Evolutionary conservation across 2,113 vertebrate genomes (phyloP), one percentile per base, ranked within the genome.

Genomic region (Cichladusa arquata): DNA sequence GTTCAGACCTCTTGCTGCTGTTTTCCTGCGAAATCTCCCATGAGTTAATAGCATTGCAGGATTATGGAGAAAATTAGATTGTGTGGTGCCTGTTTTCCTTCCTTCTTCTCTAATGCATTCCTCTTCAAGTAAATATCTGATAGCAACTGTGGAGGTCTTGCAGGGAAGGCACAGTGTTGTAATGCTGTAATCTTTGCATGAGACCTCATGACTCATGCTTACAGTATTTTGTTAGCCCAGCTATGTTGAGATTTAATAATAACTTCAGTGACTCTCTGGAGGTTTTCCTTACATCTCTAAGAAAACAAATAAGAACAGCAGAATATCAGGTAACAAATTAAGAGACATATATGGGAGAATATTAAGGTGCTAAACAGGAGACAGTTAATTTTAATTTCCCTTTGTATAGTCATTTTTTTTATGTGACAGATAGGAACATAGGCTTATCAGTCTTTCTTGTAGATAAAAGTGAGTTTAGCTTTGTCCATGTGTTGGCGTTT

Each of bases 181-280:
- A 71, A 89, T 38, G n/a, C 69, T 71, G 67, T 88, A 74, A 61
- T 91, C 91, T 65, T 79, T 57, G 50, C 42, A 2, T 24, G 67
- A 81, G 88, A 34, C 76, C 54, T 93, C 62, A 45, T 95, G 93
- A 85, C 85, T 95, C 88, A 90, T 22, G 33, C 67, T 91, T 45
- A 47, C 15, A 34, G 67, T 80, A 86, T 84, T 72, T 85, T 85
- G 34, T 31, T 78, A 53, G 13, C 31, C 18, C 1, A 10, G 45
- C 19, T 61, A 3, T 26, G 5, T 4, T 70, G 54, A 72, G 45
- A 54, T 81, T 87, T 83, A 88, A 44, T 80, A 64, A 31, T 26
- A 86, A 65, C 29, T 47, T 62, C 1, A 22, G 2, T 58, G 72
- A 31, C 26, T 76, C 5, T 15, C 2, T 4, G 10, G n/a, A 44